These are phyloP conservation scores for Tetramorium alpestre DNA, from an alignment of 1,140 invertebrate species.

Conservation along the genomic window DNA sequence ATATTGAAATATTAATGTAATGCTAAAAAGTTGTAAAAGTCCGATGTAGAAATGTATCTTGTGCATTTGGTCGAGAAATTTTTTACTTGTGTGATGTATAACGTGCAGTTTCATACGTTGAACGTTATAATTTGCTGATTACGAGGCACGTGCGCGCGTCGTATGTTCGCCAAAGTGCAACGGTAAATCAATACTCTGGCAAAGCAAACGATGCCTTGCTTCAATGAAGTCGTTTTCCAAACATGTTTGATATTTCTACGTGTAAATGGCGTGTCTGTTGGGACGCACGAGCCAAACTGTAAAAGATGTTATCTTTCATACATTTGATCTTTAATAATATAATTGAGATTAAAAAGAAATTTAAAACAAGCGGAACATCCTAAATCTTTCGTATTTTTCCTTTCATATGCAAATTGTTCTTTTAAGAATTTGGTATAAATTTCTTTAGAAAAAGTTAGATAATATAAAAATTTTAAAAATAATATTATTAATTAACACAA, in stretches of 20 bases:
- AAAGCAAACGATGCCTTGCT: conserved; percentile 34
- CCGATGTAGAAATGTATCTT: not conserved
- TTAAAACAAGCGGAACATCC: not conserved
- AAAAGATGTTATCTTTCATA: not conserved
- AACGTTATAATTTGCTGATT: conserved; percentile 50
- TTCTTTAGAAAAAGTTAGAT: not conserved
- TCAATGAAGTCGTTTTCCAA: conserved; percentile 35
- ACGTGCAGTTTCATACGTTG: conserved; percentile 30
- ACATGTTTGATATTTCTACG: conserved; percentile 29
- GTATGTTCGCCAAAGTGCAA: conserved; percentile 34
- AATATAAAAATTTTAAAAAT: not conserved
- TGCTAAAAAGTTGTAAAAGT: not conserved
- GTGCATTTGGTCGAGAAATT: not conserved
- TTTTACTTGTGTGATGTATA: conserved; percentile 31
- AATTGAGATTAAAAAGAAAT: not conserved
- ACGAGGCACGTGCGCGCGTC: conserved; percentile 30
- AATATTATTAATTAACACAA: not conserved
- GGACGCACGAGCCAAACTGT: not conserved
- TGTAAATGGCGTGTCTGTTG: conserved; percentile 1
- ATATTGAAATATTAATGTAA: not conserved
- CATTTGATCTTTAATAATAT: not conserved
- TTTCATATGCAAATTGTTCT: not conserved
- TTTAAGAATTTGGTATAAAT: not conserved
- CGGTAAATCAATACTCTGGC: conserved; percentile 43
- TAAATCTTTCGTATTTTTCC: not conserved